Evolutionary conservation across 2,113 vertebrate species (phyloP), one percentile per base, ranked within the genome.

Genomic region (Lamprotornis superbus): DNA sequence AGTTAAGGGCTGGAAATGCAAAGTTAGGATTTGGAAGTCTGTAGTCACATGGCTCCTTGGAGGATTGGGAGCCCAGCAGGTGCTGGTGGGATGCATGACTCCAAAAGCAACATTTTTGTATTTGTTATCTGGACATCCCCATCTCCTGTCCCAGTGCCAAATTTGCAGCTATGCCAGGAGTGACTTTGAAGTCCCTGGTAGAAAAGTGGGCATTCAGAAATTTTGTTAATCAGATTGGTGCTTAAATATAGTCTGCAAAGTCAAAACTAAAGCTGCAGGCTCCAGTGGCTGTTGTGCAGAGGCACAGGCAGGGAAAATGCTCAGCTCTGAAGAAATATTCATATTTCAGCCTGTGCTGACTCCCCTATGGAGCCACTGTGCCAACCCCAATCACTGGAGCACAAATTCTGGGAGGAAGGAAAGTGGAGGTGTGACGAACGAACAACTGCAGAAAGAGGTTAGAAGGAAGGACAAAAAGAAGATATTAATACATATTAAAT

Each of bases 361-460:
- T 68, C 65, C 35, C 4, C 28, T 22, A 8, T 5, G 27, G 31
- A 79, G 28, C 4, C 2, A 0, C 8, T 14, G 2, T 25, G 30
- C 21, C 71, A 44, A 37, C n/a, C 23, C 20, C 24, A 40, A 17
- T 14, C 5, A 0, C 55, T 50, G 47, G 39, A 71, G 16, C 42
- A 80, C 39, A 50, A 27, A 79, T 39, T 37, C 16, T 50, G n/a
- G 37, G 16, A 39, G 27, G 35, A 64, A 55, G 18, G 65, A 37
- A 74, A 80, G 33, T 20, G 14, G 25, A 90, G n/a, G 13, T 23
- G 25, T 9, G 46, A 21, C 13, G 10, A 59, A 27, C 18, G 15
- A 22, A 61, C 18, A 63, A 11, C 30, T 56, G 14, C 20, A 70
- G 42, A 63, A 63, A 63, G 9, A 53, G 13, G 4, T 30, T 39